phyloP scores from a whole-genome alignment of 1,140 invertebrate species.

The Cryptotermes secundus region DNA sequence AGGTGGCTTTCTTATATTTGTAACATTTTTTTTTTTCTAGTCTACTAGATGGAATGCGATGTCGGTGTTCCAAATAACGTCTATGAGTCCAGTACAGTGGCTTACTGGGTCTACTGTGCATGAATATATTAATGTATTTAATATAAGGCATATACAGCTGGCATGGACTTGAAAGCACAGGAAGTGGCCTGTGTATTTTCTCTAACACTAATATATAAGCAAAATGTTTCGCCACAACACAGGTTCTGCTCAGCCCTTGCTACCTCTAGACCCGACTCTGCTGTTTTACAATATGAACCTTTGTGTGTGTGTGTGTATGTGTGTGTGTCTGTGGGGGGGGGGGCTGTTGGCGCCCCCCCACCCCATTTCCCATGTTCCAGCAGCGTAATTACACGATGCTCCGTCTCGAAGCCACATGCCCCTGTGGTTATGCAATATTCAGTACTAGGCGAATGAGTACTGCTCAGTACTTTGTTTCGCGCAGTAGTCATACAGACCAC shows the following conservation, averaged over 20 bases:
- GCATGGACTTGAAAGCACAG: neutral
- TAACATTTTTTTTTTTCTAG: too few relatives aligned
- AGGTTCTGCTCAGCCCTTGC: neutral
- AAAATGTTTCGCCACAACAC: neutral
- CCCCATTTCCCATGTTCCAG: neutral
- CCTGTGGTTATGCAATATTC: constrained; percentile 19
- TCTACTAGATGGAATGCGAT: too few relatives aligned
- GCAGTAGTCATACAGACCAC: neutral
- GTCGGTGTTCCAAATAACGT: too few relatives aligned
- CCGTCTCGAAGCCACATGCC: constrained; percentile 11
- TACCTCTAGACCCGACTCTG: neutral
- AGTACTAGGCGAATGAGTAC: neutral
- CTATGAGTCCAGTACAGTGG: too few relatives aligned
- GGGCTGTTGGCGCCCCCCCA: neutral
- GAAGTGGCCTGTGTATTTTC: neutral
- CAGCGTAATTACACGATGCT: neutral
- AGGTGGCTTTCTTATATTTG: too few relatives aligned
- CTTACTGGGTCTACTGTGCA: neutral
- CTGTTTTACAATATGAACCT: constrained; percentile 1
- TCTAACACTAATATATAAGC: neutral
- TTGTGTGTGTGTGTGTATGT: too few relatives aligned
- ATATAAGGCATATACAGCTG: neutral
- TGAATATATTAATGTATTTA: constrained; percentile 4
- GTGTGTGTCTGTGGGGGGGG: too few relatives aligned
- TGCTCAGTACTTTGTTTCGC: neutral